These are phyloP conservation scores for Hystrix brachyura DNA, from an alignment of 2,113 vertebrate genomes.

Conservation along the genomic window DNA sequence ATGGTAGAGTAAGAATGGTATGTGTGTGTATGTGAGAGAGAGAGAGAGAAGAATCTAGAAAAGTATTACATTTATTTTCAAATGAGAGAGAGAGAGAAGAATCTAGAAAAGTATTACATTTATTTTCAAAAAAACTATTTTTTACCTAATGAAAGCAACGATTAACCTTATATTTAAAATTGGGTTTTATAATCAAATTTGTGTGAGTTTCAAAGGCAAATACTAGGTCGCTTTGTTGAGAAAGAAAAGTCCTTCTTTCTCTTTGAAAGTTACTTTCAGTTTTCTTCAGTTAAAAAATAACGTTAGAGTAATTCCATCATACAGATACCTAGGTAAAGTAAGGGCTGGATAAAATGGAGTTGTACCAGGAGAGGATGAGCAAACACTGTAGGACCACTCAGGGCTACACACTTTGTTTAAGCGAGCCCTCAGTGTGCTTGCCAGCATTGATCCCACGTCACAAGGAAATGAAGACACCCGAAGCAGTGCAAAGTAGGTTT, in stretches of 20 bases:
- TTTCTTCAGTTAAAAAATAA: conserved; percentile 40
- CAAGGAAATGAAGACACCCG: not conserved
- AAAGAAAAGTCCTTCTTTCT: not conserved
- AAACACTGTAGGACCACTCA: no score
- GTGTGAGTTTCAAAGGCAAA: conserved; percentile 20
- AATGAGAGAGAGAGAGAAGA: not conserved
- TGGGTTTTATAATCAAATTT: conserved; percentile 39
- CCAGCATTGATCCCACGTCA: not conserved
- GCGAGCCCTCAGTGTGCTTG: not conserved
- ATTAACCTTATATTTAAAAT: not conserved
- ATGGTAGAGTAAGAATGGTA: not conserved
- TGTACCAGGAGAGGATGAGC: not conserved
- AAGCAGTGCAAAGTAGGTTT: not conserved
- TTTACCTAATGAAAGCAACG: conserved; percentile 33
- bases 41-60: not conserved
- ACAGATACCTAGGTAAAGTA: not conserved
- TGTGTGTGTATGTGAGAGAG: not conserved
- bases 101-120: not conserved
- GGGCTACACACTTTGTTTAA: no score
- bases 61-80: not conserved
- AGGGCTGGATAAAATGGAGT: not conserved
- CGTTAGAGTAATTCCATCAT: not conserved
- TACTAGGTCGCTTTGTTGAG: not conserved
- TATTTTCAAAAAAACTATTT: not conserved
- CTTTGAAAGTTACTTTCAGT: conserved; percentile 27